phyloP scores from a whole-genome alignment of 1,140 invertebrate genomes.

The Zaprionus davidi region DNA sequence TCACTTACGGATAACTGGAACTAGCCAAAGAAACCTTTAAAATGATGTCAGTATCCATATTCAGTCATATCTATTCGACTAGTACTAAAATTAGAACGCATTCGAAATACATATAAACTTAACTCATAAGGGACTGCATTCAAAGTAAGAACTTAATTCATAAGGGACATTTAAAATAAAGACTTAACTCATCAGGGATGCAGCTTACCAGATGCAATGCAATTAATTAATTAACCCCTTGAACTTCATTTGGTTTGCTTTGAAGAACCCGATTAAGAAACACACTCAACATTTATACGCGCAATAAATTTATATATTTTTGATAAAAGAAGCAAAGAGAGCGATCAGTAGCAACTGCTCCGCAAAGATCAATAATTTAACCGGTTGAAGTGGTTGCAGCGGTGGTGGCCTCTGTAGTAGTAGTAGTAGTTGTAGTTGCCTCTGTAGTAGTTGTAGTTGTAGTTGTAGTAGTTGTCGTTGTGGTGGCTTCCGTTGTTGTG shows the following conservation, averaged over 20 bases:
- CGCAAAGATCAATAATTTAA: neutral
- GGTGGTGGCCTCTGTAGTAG: neutral
- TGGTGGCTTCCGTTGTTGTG: neutral
- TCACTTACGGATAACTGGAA: no score
- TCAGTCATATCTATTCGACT: neutral
- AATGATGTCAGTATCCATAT: neutral
- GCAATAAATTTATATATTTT: neutral
- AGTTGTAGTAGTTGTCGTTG: neutral
- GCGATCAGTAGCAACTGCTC: neutral
- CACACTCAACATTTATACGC: neutral
- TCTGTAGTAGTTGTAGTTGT: neutral
- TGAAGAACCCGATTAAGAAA: neutral
- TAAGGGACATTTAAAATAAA: no score
- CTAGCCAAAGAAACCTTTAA: no score
- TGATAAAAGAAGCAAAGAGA: neutral
- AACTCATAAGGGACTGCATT: no score
- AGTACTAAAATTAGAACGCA: neutral
- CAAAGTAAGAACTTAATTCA: no score
- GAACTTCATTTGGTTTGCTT: no score
- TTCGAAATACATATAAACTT: no score
- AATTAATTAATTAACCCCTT: no score
- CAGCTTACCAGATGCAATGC: no score
- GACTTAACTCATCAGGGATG: no score
- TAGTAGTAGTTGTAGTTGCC: neutral
- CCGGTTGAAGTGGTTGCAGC: neutral